A percentile compares a stretch with the other conserved stretches of the same genome.
These are phyloP conservation scores for Drosophila robusta DNA, from an alignment of 2,888 invertebrate genomes.

Conservation along the genomic window DNA sequence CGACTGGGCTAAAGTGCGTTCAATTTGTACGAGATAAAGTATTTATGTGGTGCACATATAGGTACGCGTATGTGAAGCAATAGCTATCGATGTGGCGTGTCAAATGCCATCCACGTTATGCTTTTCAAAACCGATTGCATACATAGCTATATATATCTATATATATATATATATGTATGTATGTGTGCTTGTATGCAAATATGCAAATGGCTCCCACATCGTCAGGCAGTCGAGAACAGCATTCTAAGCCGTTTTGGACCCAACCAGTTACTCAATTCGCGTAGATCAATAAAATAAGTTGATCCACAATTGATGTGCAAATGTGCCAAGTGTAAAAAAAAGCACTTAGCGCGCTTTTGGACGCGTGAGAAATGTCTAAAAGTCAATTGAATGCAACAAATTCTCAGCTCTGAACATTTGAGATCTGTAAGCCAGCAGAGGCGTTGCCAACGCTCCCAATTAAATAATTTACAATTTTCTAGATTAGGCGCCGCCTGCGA, in stretches of 20 bases:
- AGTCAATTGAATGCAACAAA: conserved; percentile 53
- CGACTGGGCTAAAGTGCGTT: conserved; percentile 43
- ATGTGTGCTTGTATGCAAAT: conserved; percentile 7
- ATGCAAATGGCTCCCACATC: conserved; percentile 78
- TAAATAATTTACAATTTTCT: conserved; percentile 76
- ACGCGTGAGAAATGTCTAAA: conserved; percentile 71
- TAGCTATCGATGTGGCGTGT: conserved; percentile 28
- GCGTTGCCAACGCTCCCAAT: conserved; percentile 72
- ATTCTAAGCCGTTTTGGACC: conserved; percentile 62
- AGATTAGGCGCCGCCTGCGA: conserved; percentile 74
- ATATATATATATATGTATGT: not conserved
- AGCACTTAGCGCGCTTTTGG: conserved; percentile 54
- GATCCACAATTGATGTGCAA: conserved; percentile 60
- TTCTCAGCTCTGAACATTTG: conserved; percentile 25
- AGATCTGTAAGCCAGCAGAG: conserved; percentile 45
- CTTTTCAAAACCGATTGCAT: conserved; percentile 49
- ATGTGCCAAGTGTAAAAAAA: conserved; percentile 26
- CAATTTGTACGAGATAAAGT: conserved; percentile 23
- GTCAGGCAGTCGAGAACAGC: conserved; percentile 24
- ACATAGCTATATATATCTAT: not conserved
- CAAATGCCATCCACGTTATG: conserved; percentile 48
- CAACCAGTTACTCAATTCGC: conserved; percentile 50
- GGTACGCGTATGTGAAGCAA: conserved; percentile 1
- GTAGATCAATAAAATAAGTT: conserved; percentile 29
- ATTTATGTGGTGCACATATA: not conserved